Base-by-base conservation (phyloP, 2,888 invertebrate genomes). In the Lymantria dispar region DNA sequence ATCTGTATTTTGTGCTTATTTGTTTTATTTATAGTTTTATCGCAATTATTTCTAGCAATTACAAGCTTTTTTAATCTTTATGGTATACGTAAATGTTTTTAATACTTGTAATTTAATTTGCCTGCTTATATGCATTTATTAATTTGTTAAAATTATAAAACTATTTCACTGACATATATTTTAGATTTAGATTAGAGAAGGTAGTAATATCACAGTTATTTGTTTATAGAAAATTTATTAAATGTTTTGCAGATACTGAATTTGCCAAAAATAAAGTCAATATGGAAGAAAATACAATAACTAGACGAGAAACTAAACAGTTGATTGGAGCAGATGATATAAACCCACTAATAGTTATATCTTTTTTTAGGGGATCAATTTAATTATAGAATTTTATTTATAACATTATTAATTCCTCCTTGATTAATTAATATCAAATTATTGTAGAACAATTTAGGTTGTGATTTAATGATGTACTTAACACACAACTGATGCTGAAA, bases 341-440 rank as follows among this genome's bases (percentile, higher is more conserved):
- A 50, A 65, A 68, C 65, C 60, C 45, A 61, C 45, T 48, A 57
- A 54, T 60, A 59, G 70, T 68, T 54, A 68, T 68, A 72, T 78
- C 80, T 83, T 82, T 78, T 79, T 80, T 69, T 72, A 66, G 74
- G 81, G 88, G 87, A 88, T 82, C 87, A 88, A 87, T 87, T 86
- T 86, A 86, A 72, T 68, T 63, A 73, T 86, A 87, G 83, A 65
- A 62, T 76, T 75, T 78, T 67, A 62, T 76, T 75, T 72, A 62
- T 69, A 72, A 64, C 62, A 49, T 54, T 57, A 52, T 62, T 62
- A 12, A 38, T 50, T 52, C 56, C 56, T 38, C 22, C 47, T 58
- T 50, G 42, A 60, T 52, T 59, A 51, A 54, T 54, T 54, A 52
- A 46, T 57, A 54, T 59, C 48, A 59, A 50, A 59, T 51, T 39